These are phyloP conservation scores for Drosophila saltans DNA, from an alignment of 1,140 invertebrate species.

Conservation along the genomic window DNA sequence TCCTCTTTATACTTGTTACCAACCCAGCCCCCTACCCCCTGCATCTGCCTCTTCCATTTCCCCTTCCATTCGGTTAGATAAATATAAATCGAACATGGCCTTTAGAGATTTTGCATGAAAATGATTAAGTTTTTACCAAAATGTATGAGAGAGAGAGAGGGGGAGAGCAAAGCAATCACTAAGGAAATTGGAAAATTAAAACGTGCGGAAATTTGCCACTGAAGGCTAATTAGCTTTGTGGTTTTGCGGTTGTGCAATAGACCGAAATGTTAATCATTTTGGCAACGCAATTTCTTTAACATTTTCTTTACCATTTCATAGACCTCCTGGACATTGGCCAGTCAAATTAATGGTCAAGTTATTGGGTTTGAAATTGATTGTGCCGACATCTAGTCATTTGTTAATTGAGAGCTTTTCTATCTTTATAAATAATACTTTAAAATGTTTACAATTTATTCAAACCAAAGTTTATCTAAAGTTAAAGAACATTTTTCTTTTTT, in stretches of 20 bases:
- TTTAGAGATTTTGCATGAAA: slow-evolving; percentile 39
- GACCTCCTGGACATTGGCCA: slow-evolving; percentile 30
- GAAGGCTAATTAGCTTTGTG: slow-evolving; percentile 76
- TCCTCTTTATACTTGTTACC: slow-evolving; percentile 4
- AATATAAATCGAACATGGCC: slow-evolving; percentile 62
- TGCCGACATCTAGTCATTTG: too few species aligned
- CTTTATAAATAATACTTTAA: too few species aligned
- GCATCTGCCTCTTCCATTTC: background rate
- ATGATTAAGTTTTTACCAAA: slow-evolving; percentile 66
- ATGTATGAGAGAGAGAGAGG: background rate
- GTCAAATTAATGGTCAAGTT: slow-evolving; percentile 2
- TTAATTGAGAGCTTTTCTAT: too few species aligned
- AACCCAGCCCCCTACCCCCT: background rate
- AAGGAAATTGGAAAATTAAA: slow-evolving; percentile 72
- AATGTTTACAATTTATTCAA: too few species aligned
- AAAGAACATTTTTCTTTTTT: too few species aligned
- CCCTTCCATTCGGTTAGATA: slow-evolving; percentile 39
- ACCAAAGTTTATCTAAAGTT: too few species aligned
- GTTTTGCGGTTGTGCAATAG: slow-evolving; percentile 40
- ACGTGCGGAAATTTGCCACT: slow-evolving; percentile 70
- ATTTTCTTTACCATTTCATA: background rate
- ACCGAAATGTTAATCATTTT: slow-evolving; percentile 22
- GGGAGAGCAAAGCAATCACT: slow-evolving; percentile 36
- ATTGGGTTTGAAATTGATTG: slow-evolving; percentile 3
- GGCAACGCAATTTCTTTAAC: slow-evolving; percentile 21